A percentile compares a stretch with the other conserved stretches of the same genome.
Evolutionary conservation across 1,140 invertebrate species (phyloP).

Genomic region (Drosophila orena): DNA sequence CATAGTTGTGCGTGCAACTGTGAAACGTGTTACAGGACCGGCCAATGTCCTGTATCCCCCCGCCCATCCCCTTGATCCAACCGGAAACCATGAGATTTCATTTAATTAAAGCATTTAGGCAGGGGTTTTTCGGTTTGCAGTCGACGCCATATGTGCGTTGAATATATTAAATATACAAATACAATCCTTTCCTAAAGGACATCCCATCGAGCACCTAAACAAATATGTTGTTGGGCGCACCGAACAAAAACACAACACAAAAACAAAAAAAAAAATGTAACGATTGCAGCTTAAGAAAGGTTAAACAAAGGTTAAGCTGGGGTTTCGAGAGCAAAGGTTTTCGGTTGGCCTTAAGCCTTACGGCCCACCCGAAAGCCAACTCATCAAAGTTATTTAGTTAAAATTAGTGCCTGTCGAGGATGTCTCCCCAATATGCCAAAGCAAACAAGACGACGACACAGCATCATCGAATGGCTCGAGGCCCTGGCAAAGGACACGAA

Average conservation of each 20-base stretch:
- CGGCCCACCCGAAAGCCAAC: conserved; percentile 51
- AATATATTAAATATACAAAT: conserved; percentile 77
- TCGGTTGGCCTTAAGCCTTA: conserved; percentile 22
- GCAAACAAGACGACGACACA: conserved; percentile 51
- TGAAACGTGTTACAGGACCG: conserved; percentile 69
- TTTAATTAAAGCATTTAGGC: conserved; percentile 79
- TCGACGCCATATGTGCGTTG: conserved; percentile 78
- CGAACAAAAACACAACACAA: not conserved
- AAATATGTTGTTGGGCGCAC: conserved; percentile 52
- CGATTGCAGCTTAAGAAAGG: conserved; percentile 47
- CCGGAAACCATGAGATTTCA: conserved; percentile 80
- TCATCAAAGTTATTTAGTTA: conserved; percentile 82
- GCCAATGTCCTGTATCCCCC: conserved; percentile 30
- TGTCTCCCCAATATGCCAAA: conserved; percentile 74
- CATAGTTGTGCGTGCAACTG: conserved; percentile 81
- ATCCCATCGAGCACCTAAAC: conserved; percentile 59
- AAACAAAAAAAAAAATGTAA: conserved; percentile 19
- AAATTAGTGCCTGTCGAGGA: conserved; percentile 78
- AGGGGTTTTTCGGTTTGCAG: conserved; percentile 53
- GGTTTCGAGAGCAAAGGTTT: conserved; percentile 16
- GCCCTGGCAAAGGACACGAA: conserved; percentile 63
- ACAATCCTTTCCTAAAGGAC: conserved; percentile 59
- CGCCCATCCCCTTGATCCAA: conserved; percentile 11
- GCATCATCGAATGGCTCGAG: conserved; percentile 47
- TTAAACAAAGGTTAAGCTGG: conserved; percentile 65